Evolutionary conservation across 2,888 invertebrate genomes (phyloP), one percentile per base, ranked within the genome.

Genomic region (Taenaris catops): DNA sequence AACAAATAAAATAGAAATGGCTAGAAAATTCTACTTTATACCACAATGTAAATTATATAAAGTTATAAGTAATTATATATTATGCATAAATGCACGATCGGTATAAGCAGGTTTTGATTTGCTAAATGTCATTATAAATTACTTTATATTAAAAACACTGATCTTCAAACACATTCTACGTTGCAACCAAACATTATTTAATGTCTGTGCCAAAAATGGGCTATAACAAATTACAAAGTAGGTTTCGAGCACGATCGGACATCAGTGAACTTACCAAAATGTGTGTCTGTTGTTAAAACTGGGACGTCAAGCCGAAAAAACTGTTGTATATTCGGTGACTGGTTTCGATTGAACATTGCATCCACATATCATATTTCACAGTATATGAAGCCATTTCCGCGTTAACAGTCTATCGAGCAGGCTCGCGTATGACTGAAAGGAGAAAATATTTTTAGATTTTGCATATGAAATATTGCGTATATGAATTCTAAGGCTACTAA

Each of bases 221-320:
- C 7, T 9, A 8, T 8, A 54, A 58, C 55, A 54, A 46, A 49
- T 48, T 37, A 47, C 46, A 47, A 59, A 62, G 59, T 46, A 53
- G 49, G 48, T 59, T 65, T 56, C 49, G 45, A 36, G 49, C 39
- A 53, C 44, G 52, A 63, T 3, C 14, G 14, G 14, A 14, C 19
- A n/a, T 7, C 7, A 7, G 2, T 67, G 66, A 62, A 60, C 53
- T 46, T 50, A 44, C 54, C 48, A 58, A 65, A 66, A 70, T 63
- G 51, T 58, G 53, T 41, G 47, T 38, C 55, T 60, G 61, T 69
- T 72, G 70, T 68, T 66, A 71, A 70, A 74, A 70, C 64, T 65
- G 58, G 58, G 66, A 70, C 75, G 71, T 70, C 64, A 60, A 63
- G 58, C 58, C 59, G 58, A 55, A 58, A 59, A 49, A 60, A 62